These are phyloP conservation scores for Hermodice carunculata DNA, from an alignment of 2,888 invertebrate genomes.

Conservation along the genomic window DNA sequence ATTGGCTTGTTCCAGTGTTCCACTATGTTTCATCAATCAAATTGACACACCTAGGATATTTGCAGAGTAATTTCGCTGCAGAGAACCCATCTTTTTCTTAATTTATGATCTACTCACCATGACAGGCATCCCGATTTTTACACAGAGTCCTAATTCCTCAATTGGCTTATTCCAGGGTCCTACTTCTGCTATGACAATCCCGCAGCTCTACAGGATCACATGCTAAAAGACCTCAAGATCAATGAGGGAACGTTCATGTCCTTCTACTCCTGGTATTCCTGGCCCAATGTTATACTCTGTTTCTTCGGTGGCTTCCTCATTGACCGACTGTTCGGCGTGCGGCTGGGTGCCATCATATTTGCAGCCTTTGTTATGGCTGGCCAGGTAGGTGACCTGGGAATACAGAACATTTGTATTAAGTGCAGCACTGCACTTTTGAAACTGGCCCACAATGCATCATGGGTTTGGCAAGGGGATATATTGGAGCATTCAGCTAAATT, in stretches of 20 bases:
- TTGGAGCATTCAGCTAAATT: too few relatives aligned
- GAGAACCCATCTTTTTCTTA: too few relatives aligned
- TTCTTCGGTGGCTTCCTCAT: conserved; percentile 96
- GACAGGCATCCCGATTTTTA: too few relatives aligned
- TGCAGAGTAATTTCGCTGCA: too few relatives aligned
- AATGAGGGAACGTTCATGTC: conserved; percentile 86
- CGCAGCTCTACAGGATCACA: conserved; percentile 90
- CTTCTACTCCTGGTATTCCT: conserved; percentile 93
- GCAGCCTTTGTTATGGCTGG: conserved; percentile 88
- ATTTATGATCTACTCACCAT: too few relatives aligned
- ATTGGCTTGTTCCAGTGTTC: too few relatives aligned
- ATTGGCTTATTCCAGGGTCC: conserved; percentile 34
- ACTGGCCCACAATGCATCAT: too few relatives aligned
- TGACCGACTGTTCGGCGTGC: conserved; percentile 94
- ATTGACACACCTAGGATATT: too few relatives aligned
- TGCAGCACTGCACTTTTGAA: background rate
- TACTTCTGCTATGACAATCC: conserved; percentile 99
- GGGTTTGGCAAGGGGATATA: too few relatives aligned
- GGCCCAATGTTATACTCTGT: conserved; percentile 96
- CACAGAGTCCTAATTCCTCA: background rate
- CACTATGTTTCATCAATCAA: too few relatives aligned
- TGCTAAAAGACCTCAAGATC: conserved; percentile 84
- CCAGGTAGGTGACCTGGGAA: conserved; percentile 77
- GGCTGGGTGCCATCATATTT: conserved; percentile 92
- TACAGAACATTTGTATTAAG: too few relatives aligned